A percentile compares a stretch with the other conserved stretches of the same genome.
Evolutionary conservation across 2,113 vertebrate genomes (phyloP).

Genomic region (Hippocampus comes): DNA sequence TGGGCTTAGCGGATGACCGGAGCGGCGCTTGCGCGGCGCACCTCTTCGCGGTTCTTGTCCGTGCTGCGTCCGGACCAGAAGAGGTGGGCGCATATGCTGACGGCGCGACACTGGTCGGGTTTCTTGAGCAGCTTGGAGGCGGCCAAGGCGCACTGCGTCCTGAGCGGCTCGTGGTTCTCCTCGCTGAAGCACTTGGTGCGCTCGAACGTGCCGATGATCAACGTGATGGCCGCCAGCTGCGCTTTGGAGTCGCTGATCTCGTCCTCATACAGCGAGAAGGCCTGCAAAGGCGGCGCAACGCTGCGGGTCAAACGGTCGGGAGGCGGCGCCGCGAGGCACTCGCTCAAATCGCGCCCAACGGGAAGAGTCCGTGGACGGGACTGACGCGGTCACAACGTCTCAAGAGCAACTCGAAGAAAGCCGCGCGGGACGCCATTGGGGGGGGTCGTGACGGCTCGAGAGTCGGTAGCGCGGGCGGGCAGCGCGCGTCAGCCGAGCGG

Average conservation of each 20-base stretch:
- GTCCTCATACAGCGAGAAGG: constrained; percentile 97
- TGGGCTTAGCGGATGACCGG: too few relatives aligned
- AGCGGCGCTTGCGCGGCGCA: constrained; percentile 32
- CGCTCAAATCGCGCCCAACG: too few relatives aligned
- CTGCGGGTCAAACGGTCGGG: too few relatives aligned
- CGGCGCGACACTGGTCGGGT: constrained; percentile 93
- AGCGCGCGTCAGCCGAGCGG: too few relatives aligned
- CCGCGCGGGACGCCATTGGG: too few relatives aligned
- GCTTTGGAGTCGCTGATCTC: constrained; percentile 99
- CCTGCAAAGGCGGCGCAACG: constrained; percentile 64
- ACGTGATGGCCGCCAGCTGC: constrained; percentile 95
- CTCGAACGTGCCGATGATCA: constrained; percentile 98
- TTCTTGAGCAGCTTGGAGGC: constrained; percentile 98
- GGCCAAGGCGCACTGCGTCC: constrained; percentile 93
- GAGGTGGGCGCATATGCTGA: constrained; percentile 95
- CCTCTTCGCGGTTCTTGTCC: constrained; percentile 93
- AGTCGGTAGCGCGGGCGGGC: too few relatives aligned
- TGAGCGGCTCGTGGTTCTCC: constrained; percentile 94
- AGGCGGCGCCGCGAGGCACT: too few relatives aligned
- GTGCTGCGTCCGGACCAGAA: constrained; percentile 97
- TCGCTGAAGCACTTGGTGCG: constrained; percentile 95
- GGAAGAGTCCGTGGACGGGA: too few relatives aligned
- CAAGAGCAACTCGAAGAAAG: too few relatives aligned
- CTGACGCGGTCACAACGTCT: too few relatives aligned
- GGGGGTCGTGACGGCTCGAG: too few relatives aligned